Conservation (phyloP, 2,797 vertebrate genomes). For the Anniella stebbinsi region DNA sequence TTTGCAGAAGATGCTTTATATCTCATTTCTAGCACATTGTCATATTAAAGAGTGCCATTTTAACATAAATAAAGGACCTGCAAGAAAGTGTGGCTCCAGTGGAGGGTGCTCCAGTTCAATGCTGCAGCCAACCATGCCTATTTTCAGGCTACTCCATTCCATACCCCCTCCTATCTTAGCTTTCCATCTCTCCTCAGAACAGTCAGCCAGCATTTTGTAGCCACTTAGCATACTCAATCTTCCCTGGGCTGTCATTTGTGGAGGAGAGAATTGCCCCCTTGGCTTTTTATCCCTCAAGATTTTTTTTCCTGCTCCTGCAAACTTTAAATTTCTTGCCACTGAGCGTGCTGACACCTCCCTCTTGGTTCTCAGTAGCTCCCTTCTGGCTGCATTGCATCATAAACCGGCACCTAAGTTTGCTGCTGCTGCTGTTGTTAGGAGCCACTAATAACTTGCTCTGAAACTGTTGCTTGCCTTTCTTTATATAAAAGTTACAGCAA, state of each 20-base stretch:
- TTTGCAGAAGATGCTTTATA: background rate
- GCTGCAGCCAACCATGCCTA: background rate
- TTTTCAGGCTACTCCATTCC: background rate
- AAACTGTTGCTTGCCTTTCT: conserved; percentile 44
- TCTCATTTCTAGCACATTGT: conserved; percentile 54
- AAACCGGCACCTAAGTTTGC: background rate
- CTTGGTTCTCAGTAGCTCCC: background rate
- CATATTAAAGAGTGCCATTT: background rate
- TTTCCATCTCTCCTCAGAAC: background rate
- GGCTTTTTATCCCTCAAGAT: background rate
- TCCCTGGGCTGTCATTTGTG: background rate
- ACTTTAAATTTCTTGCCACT: background rate
- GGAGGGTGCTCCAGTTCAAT: background rate
- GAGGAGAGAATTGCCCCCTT: too few species aligned
- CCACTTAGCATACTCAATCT: too few species aligned
- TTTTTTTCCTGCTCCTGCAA: background rate
- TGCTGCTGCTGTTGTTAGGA: background rate
- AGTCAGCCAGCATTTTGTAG: background rate
- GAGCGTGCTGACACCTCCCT: background rate
- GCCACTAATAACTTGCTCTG: conserved; percentile 45
- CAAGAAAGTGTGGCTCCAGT: background rate
- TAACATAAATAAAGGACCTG: background rate
- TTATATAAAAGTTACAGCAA: conserved; percentile 30
- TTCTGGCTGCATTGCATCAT: background rate
- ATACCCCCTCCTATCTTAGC: background rate